Base-by-base conservation (phyloP, 2,113 vertebrate species). In the Chitala chitala region DNA sequence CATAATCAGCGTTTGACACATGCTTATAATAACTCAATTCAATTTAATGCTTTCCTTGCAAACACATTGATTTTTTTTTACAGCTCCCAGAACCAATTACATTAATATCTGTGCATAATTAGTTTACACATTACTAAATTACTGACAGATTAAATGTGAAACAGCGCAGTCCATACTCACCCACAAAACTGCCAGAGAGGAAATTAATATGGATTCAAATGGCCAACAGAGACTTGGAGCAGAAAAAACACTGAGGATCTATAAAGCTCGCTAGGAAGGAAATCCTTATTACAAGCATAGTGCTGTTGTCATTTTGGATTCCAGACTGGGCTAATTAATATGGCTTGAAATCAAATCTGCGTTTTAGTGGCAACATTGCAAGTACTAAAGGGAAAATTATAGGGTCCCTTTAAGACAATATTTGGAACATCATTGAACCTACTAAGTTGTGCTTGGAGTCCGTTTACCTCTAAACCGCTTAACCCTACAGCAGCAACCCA, bases 51-150 rank as follows among this genome's bases (percentile, higher is more conserved):
- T 84, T 91, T 91, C 91, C 93, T 90, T 90, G 90, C 92, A 95
- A 96, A 94, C 89, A 91, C 93, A 98, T 97, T 90, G 96, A 98
- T 96, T 99, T 87, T 86, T 81, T 85, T 82, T 93, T 95, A 95
- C 93, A 92, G 89, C 91, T 94, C 92, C 89, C 89, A 88, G 83
- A 94, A 95, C 93, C 89, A 93, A 96, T 96, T 95, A 94, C 92
- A 96, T 98, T 94, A 98, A 98, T 98, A 98, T 95, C 92, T 94
- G 91, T 84, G 92, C 92, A 94, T 95, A 98, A 99, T 99, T 98
- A 96, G 95, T 96, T 98, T 98, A 95, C 94, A 96, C 94, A 93
- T 98, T 97, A 96, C 94, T 98, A 97, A 98, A 99, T 98, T 99
- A 98, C 96, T 94, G 95, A 94, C 94, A 95, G 95, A 99, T 99